phyloP scores from a whole-genome alignment of 2,797 vertebrate species.

The Amblyopsis hoosieri region DNA sequence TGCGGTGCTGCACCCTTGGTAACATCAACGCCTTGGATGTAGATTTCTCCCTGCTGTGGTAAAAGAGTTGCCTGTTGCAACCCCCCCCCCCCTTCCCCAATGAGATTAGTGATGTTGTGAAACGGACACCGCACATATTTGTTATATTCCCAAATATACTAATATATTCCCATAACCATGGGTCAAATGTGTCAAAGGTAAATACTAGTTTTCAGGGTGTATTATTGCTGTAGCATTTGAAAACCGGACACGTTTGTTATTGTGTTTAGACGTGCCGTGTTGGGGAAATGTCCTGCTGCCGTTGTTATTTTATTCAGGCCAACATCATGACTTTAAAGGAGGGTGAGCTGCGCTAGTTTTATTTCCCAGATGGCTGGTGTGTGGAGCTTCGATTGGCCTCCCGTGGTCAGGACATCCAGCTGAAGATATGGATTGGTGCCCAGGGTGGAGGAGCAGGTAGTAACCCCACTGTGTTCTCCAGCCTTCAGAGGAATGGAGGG shows the following conservation, averaged over 20 bases:
- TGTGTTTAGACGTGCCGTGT: neutral
- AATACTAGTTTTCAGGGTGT: neutral
- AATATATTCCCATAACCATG: too few relatives aligned
- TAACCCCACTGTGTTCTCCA: slow-evolving; percentile 4
- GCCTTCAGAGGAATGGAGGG: neutral
- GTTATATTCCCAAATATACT: neutral
- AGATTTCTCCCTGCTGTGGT: slow-evolving; percentile 74
- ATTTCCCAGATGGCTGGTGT: slow-evolving; percentile 60
- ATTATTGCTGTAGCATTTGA: neutral
- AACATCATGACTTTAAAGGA: slow-evolving; percentile 22
- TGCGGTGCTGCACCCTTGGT: slow-evolving; percentile 84
- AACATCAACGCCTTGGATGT: slow-evolving; percentile 86
- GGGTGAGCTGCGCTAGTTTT: slow-evolving; percentile 25
- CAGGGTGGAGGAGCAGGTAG: slow-evolving; percentile 79
- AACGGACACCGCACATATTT: neutral
- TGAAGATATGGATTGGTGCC: slow-evolving; percentile 86
- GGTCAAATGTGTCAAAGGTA: too few relatives aligned
- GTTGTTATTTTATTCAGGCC: slow-evolving; percentile 7
- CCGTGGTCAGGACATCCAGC: slow-evolving; percentile 86
- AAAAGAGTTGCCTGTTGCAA: slow-evolving; percentile 84
- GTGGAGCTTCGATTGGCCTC: slow-evolving; percentile 84
- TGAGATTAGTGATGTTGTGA: slow-evolving; percentile 67
- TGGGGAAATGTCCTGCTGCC: neutral
- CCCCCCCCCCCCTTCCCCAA: slow-evolving; percentile 76
- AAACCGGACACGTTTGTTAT: neutral